Percentiles rank a stretch among this genome's conserved stretches.
Conservation (phyloP, 53 echinoderm and acorn worm genomes). For the Astropecten irregularis region DNA sequence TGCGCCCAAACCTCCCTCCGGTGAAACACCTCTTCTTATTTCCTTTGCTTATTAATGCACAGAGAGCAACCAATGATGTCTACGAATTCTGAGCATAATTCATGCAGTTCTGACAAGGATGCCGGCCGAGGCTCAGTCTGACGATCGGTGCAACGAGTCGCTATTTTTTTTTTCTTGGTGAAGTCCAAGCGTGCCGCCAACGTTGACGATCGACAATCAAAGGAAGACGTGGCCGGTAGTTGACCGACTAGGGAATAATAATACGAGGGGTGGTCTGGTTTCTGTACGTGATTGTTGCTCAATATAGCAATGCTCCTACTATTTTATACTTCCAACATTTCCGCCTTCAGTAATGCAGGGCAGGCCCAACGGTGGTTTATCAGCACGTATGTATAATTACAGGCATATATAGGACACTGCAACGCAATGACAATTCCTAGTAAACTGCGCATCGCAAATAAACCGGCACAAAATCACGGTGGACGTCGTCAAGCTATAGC, state of each 20-base stretch:
- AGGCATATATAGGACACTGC: neutral
- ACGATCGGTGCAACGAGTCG: no score
- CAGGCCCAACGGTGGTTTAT: neutral
- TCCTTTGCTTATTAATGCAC: constrained; percentile 52
- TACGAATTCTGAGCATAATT: constrained; percentile 35
- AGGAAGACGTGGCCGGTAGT: constrained; percentile 36
- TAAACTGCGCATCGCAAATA: constrained; percentile 22
- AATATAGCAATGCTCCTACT: neutral
- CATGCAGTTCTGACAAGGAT: constrained; percentile 4
- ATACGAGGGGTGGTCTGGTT: neutral
- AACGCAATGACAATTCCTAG: constrained; percentile 21
- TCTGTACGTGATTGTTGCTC: constrained; percentile 42
- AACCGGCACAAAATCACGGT: neutral
- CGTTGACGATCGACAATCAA: constrained; percentile 49
- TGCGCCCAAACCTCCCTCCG: constrained; percentile 37
- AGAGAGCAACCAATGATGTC: constrained; percentile 42
- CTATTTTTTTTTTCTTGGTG: no score
- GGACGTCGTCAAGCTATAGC: no score
- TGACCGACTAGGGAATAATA: constrained; percentile 44
- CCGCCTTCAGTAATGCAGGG: neutral
- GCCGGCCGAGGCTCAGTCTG: no score
- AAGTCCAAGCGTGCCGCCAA: constrained; percentile 54
- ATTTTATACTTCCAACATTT: constrained; percentile 9
- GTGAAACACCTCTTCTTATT: constrained; percentile 19
- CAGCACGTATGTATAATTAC: constrained; percentile 30